A percentile compares a stretch with the other conserved stretches of the same genome.
Evolutionary conservation across 2,888 invertebrate genomes (phyloP).

Genomic region (Meteorus colon): DNA sequence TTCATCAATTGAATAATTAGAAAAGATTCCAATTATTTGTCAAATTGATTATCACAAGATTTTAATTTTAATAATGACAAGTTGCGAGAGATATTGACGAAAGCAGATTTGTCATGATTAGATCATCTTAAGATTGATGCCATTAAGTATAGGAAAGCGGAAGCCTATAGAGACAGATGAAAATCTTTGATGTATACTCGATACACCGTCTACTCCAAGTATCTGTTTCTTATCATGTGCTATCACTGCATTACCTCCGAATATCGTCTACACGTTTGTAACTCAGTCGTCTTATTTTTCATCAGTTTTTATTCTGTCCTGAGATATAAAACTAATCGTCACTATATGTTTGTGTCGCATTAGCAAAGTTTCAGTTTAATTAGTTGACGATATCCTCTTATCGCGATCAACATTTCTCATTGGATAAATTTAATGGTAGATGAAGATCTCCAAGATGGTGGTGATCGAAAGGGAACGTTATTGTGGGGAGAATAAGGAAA

Average conservation of each 20-base stretch:
- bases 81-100: neutral
- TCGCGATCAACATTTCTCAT: slow-evolving; percentile 29
- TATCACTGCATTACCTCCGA: slow-evolving; percentile 44
- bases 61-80: too few species aligned
- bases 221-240: slow-evolving; percentile 54
- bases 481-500: neutral
- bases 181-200: slow-evolving; percentile 56
- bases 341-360: neutral
- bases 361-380: slow-evolving; percentile 29
- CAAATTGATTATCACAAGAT: too few species aligned
- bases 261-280: slow-evolving; percentile 25
- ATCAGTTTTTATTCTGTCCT: neutral
- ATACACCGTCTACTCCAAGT: slow-evolving; percentile 10
- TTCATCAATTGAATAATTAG: too few species aligned
- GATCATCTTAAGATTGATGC: slow-evolving; percentile 61
- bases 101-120: slow-evolving; percentile 65
- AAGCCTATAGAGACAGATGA: slow-evolving; percentile 50
- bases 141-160: neutral
- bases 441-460: slow-evolving; percentile 36
- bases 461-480: neutral
- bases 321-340: neutral
- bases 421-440: slow-evolving; percentile 37
- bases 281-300: neutral
- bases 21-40: too few species aligned
- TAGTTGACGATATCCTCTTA: slow-evolving; percentile 28